Conservation (phyloP, 2,888 invertebrate genomes). For the Diaperis boleti region DNA sequence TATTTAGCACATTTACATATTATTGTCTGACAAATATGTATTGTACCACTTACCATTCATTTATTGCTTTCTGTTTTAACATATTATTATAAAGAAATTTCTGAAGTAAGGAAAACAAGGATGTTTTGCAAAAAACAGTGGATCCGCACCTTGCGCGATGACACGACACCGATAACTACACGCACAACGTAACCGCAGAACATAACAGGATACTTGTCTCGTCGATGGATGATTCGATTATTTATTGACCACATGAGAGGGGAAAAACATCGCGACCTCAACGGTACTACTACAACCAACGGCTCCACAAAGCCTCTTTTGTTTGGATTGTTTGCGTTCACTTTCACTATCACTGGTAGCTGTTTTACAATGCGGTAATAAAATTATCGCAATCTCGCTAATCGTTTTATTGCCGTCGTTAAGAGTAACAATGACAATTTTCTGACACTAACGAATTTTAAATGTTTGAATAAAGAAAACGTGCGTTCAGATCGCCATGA, state of each 20-base stretch:
- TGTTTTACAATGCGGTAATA: conserved; percentile 36
- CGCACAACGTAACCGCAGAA: background rate
- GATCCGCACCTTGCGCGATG: too few relatives aligned
- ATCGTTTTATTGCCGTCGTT: conserved; percentile 37
- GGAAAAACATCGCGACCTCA: conserved; percentile 16
- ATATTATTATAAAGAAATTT: too few relatives aligned
- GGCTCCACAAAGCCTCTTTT: conserved; percentile 20
- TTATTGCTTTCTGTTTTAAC: too few relatives aligned
- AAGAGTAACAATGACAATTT: conserved; percentile 54
- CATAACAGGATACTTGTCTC: conserved; percentile 9
- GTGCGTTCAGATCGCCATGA: too few relatives aligned
- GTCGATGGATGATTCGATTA: conserved; percentile 12
- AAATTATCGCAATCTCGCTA: conserved; percentile 40
- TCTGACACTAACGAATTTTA: conserved; percentile 18
- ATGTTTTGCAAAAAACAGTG: too few relatives aligned
- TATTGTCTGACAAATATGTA: too few relatives aligned
- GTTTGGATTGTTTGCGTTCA: conserved; percentile 26
- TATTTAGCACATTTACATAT: too few relatives aligned
- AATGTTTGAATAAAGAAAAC: conserved; percentile 1
- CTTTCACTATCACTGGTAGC: conserved; percentile 38
- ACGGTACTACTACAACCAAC: conserved; percentile 24
- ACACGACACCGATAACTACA: background rate
- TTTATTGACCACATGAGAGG: conserved; percentile 14
- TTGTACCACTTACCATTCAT: too few relatives aligned
- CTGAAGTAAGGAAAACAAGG: too few relatives aligned